These are phyloP conservation scores for Lithophane leautieri DNA, from an alignment of 2,888 invertebrate species.

Conservation along the genomic window DNA sequence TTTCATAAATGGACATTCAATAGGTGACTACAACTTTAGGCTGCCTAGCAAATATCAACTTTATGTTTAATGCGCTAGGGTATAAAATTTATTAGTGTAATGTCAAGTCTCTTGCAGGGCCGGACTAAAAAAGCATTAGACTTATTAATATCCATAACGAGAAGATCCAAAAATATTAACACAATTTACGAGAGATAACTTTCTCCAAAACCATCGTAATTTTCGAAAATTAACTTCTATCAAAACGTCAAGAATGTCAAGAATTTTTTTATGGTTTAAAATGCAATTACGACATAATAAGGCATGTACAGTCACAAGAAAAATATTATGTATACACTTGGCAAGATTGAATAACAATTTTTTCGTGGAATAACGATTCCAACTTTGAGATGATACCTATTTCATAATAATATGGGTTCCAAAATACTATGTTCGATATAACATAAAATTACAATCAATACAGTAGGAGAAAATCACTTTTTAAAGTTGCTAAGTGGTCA, in stretches of 20 bases:
- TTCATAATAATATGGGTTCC: no score
- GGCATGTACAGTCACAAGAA: no score
- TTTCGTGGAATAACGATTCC: no score
- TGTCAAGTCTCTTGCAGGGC: constrained; percentile 15
- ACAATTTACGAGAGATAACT: neutral
- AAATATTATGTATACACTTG: no score
- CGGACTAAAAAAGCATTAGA: neutral
- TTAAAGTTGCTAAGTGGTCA: no score
- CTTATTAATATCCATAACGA: neutral
- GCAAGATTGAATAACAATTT: no score
- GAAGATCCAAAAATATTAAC: neutral
- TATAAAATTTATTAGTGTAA: constrained; percentile 20
- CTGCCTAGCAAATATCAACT: constrained; percentile 5
- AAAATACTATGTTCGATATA: no score
- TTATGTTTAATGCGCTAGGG: neutral
- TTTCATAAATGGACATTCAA: constrained; percentile 64
- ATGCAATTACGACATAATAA: constrained; percentile 31
- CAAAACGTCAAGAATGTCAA: constrained; percentile 19
- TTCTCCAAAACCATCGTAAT: constrained; percentile 4
- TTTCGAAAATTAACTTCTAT: constrained; percentile 31
- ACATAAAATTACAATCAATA: no score
- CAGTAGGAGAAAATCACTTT: no score
- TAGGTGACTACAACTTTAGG: constrained; percentile 1
- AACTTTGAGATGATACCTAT: no score
- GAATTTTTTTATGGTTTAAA: constrained; percentile 25